These are phyloP conservation scores for Nannospalax galili DNA, from an alignment of 2,113 vertebrate genomes.

Conservation along the genomic window DNA sequence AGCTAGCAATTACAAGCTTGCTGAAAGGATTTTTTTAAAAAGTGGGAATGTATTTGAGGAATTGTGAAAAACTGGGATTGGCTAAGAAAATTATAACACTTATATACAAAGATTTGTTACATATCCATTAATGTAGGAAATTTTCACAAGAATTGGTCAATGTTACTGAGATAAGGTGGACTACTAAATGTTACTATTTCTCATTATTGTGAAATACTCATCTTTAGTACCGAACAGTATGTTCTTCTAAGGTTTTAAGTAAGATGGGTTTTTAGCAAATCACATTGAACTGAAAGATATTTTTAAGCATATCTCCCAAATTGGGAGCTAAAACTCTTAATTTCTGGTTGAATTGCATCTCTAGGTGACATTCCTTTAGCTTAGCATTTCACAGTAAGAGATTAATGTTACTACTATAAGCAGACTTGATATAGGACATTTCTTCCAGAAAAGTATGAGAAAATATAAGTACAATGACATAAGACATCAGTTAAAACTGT, in stretches of 20 bases:
- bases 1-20: neutral
- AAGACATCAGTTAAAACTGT: constrained; percentile 21
- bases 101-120: neutral
- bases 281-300: constrained; percentile 4
- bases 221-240: neutral
- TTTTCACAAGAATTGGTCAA: constrained; percentile 10
- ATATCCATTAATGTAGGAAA: neutral
- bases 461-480: constrained; percentile 26
- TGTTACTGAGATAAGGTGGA: constrained; percentile 40
- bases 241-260: neutral
- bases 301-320: neutral
- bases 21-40: neutral
- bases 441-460: neutral
- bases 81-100: constrained; percentile 23
- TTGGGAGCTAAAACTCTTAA: neutral
- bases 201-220: neutral
- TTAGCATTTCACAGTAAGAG: constrained; percentile 28
- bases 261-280: neutral
- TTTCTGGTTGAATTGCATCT: neutral
- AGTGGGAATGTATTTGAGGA: neutral
- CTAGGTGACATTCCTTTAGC: neutral
- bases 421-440: neutral
- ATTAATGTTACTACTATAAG: neutral
- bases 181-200: neutral
- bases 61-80: neutral